phyloP scores from a whole-genome alignment of 2,797 vertebrate species.

The Mycteria americana region DNA sequence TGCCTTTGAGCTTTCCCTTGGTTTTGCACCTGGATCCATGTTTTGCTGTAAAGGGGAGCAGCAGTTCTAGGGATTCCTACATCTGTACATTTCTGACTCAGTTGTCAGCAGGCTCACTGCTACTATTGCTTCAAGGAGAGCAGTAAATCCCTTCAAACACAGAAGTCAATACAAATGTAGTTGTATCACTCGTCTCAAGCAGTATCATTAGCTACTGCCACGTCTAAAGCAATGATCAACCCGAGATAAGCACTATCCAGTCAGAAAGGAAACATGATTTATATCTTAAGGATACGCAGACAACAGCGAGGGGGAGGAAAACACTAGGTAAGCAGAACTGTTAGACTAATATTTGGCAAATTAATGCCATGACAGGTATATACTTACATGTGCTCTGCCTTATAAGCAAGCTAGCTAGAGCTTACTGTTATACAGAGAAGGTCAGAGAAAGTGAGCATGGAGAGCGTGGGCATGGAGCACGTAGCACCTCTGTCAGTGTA shows the following conservation, averaged over 20 bases:
- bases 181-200: neutral
- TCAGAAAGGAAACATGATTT: neutral
- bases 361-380: neutral
- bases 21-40: neutral
- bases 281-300: neutral
- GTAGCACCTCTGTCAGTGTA: neutral
- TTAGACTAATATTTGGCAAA: neutral
- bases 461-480: rapidly evolving
- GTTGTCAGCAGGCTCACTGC: neutral
- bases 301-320: neutral
- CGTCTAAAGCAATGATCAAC: neutral
- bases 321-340: neutral
- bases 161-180: neutral
- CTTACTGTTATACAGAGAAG: neutral
- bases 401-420: neutral
- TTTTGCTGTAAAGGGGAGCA: neutral
- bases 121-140: neutral
- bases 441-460: neutral
- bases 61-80: neutral
- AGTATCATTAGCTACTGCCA: neutral
- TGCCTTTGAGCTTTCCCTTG: neutral
- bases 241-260: neutral
- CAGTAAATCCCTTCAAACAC: neutral
- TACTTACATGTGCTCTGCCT: neutral
- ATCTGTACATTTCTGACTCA: neutral